Percentiles rank a stretch among this genome's conserved stretches.
Evolutionary conservation across 2,888 invertebrate species (phyloP).

Genomic region (Agrochola lota): DNA sequence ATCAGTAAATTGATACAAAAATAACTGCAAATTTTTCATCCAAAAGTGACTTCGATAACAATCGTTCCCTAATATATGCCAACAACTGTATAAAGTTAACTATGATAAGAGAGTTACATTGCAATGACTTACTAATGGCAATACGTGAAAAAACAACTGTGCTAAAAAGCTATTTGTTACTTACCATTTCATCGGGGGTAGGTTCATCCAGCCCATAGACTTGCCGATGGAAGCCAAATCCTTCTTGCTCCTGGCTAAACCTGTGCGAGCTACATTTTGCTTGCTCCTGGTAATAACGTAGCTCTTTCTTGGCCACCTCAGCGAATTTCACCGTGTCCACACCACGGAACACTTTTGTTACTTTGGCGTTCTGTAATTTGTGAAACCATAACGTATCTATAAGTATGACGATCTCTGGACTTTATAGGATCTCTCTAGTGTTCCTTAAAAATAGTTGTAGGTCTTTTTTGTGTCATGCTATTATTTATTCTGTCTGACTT

Average conservation of each 20-base stretch:
- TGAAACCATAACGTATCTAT: background rate
- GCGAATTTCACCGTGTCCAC: slow-evolving; percentile 79
- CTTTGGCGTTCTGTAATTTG: slow-evolving; percentile 76
- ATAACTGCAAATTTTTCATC: too few species aligned
- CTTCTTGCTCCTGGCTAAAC: slow-evolving; percentile 64
- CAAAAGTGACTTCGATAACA: too few species aligned
- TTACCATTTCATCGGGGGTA: slow-evolving; percentile 82
- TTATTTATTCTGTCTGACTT: too few species aligned
- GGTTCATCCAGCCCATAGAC: slow-evolving; percentile 78
- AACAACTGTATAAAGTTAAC: too few species aligned
- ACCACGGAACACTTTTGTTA: slow-evolving; percentile 81
- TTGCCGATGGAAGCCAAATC: slow-evolving; percentile 63
- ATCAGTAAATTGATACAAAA: too few species aligned
- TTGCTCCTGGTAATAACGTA: slow-evolving; percentile 66
- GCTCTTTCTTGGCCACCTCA: slow-evolving; percentile 77
- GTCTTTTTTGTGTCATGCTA: background rate
- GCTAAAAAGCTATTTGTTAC: background rate
- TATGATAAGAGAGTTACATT: too few species aligned
- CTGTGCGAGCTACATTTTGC: slow-evolving; percentile 64
- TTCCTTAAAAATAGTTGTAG: background rate
- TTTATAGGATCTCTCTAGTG: background rate
- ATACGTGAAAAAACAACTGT: too few species aligned
- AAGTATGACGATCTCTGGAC: too few species aligned
- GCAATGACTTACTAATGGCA: too few species aligned
- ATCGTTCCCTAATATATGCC: too few species aligned